Percentiles rank a stretch among this genome's conserved stretches.
Conservation (phyloP, 1,140 invertebrate species). For the Camponotus vicinus region DNA sequence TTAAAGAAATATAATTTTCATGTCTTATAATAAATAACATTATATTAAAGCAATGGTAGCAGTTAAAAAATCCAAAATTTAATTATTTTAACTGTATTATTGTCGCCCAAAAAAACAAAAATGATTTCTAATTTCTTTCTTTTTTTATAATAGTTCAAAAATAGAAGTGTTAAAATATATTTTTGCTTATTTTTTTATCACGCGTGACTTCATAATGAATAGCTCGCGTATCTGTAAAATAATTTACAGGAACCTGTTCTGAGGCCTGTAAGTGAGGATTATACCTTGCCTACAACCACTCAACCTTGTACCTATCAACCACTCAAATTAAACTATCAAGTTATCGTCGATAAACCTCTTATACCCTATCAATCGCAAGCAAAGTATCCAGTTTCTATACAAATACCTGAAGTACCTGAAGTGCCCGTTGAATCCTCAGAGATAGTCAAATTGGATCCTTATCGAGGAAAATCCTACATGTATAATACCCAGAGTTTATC, state of each 20-base stretch:
- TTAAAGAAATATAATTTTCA: background rate
- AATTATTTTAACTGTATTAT: background rate
- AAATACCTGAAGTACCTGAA: background rate
- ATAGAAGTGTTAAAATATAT: background rate
- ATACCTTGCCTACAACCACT: background rate
- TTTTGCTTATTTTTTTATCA: background rate
- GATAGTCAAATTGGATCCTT: background rate
- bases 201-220: too few species aligned
- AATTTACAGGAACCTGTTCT: constrained; percentile 46
- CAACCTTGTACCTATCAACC: background rate
- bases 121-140: too few species aligned
- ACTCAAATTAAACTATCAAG: constrained; percentile 34
- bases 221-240: background rate
- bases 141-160: background rate
- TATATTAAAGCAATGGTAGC: too few species aligned
- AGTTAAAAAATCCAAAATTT: constrained; percentile 1
- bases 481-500: constrained; percentile 36
- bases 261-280: background rate
- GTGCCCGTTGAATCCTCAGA: background rate
- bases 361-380: background rate
- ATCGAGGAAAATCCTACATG: constrained; percentile 35
- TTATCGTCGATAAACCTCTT: background rate
- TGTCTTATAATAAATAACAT: too few species aligned
- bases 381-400: constrained; percentile 59
- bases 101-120: too few species aligned